These are phyloP conservation scores for Paraescarpia echinospica DNA, from an alignment of 1,140 invertebrate species.

Conservation along the genomic window DNA sequence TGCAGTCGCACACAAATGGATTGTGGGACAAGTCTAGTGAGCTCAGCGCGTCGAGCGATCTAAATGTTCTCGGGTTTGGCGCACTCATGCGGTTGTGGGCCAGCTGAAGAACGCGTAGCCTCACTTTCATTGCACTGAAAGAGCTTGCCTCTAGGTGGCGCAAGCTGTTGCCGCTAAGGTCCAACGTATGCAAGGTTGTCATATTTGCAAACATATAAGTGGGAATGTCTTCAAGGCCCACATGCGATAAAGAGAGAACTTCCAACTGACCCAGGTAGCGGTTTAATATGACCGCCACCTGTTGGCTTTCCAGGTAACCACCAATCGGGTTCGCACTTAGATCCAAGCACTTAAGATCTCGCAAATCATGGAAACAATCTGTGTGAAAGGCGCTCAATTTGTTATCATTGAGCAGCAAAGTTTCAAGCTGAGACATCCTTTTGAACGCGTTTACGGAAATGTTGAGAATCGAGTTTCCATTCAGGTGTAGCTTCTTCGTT, in stretches of 20 bases:
- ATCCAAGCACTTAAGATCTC: constrained; percentile 35
- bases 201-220: constrained; percentile 37
- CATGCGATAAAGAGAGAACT: constrained; percentile 33
- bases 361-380: constrained; percentile 33
- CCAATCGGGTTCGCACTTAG: constrained; percentile 40
- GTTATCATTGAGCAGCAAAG: constrained; percentile 10
- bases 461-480: constrained; percentile 21
- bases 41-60: background rate
- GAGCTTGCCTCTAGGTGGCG: background rate
- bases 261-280: constrained; percentile 28
- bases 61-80: constrained; percentile 21
- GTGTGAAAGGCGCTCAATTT: constrained; percentile 20
- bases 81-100: constrained; percentile 19
- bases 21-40: constrained; percentile 44
- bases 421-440: constrained; percentile 31
- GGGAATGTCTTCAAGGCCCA: constrained; percentile 33
- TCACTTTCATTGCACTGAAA: constrained; percentile 24
- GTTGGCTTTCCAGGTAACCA: constrained; percentile 22
- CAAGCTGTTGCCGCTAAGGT: constrained; percentile 39
- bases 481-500: constrained; percentile 32
- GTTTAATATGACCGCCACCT: constrained; percentile 28
- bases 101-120: constrained; percentile 31
- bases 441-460: constrained; percentile 34
- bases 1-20: constrained; percentile 44
- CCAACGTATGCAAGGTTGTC: constrained; percentile 34